Evolutionary conservation across 2,888 invertebrate genomes (phyloP), one percentile per base, ranked within the genome.

Genomic region (Zhuqinia jingwanae): DNA sequence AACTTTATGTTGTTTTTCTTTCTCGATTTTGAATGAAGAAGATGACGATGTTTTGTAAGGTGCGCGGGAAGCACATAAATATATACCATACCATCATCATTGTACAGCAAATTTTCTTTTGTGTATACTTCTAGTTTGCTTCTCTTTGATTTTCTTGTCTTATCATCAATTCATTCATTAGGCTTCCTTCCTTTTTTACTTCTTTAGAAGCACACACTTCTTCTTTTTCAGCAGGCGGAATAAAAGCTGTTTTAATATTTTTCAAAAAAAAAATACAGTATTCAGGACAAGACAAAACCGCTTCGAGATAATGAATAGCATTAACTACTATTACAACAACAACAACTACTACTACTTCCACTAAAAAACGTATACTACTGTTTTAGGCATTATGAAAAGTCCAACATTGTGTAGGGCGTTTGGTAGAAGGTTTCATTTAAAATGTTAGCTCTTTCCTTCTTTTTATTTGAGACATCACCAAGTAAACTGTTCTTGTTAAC

Each of bases 241-340:
- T 25, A 47, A 70, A 70, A 47, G 70, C 15, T 22, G 2, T 68
- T 20, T 47, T 36, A 6, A 3, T 36, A 42, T 11, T 70, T 50
- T 47, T 25, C 47, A 10, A 25, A n/a, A 47, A 47, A 50, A 45
- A 15, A 65, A 30, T 60, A 11, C 36, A 45, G n/a, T 45, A 68
- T 68, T 45, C 45, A 22, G 20, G 25, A n/a, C 36, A 68, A 68
- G 1, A 65, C 65, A 65, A 65, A 68, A 45, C 68, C 45, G 47
- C 15, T 47, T 70, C 25, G 13, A 70, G 70, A 70, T 70, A 70
- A 70, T 50, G 47, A 70, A 70, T 70, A 22, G 25, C 70, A 70
- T 70, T 70, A 47, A 70, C 47, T 70, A 70, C 47, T 45, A 22
- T 22, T 45, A 11, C 22, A 30, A 30, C 60, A n/a, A 17, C 30